Evolutionary conservation across 2,113 vertebrate genomes (phyloP).

Genomic region (Chionomys nivalis): DNA sequence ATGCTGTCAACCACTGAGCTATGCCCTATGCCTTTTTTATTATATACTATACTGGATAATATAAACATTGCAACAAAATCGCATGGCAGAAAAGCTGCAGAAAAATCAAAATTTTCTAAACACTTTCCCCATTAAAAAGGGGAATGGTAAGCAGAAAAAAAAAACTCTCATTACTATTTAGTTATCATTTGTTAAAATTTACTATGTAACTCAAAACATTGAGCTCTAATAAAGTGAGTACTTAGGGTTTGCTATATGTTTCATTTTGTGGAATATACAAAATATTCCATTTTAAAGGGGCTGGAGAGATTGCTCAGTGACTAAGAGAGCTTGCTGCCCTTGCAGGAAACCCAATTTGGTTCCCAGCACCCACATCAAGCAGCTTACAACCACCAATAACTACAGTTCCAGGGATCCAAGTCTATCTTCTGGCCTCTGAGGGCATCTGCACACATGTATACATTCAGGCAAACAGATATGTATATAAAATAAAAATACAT

Average conservation of each 20-base stretch:
- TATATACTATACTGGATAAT: not conserved
- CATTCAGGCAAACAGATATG: not conserved
- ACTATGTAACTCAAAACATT: constrained; percentile 26
- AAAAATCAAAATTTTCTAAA: not conserved
- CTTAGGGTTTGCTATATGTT: not conserved
- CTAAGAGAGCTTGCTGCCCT: not conserved
- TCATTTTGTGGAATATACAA: constrained; percentile 1
- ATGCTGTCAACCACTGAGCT: no score
- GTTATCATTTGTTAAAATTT: constrained; percentile 31
- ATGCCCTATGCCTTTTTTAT: accelerated
- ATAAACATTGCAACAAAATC: constrained; percentile 9
- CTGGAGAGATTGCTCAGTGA: not conserved
- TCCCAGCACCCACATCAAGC: not conserved
- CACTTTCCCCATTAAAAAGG: constrained; percentile 1
- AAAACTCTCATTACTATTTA: constrained; percentile 22
- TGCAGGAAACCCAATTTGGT: no score
- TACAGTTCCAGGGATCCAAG: not conserved
- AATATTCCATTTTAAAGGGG: not conserved
- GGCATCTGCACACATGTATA: not conserved
- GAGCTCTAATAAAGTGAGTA: constrained; percentile 7
- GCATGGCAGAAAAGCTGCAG: not conserved
- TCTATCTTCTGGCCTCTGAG: not conserved
- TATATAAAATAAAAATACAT: not conserved
- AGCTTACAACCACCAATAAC: not conserved
- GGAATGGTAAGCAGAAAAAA: not conserved